Evolutionary conservation across 2,113 vertebrate species (phyloP), one percentile per base, ranked within the genome.

Genomic region (Melanocharis versteri): DNA sequence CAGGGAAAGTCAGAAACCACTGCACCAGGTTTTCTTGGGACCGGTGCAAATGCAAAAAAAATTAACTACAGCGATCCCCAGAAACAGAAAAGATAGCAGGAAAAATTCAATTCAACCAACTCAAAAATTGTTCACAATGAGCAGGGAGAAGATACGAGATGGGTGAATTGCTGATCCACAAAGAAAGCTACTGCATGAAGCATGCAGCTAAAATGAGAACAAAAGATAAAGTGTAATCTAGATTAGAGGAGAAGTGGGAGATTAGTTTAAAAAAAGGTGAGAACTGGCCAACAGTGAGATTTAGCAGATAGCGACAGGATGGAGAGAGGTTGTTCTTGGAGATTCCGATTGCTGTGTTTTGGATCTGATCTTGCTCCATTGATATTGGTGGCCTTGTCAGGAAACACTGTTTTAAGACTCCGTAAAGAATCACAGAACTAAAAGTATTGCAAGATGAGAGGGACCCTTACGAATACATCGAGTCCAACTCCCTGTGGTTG

Each of bases 391-490:
- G 21, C 50, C 44, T 78, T 20, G 4, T 31, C 33, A 45, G 39
- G 48, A 87, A 78, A 72, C 3, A 5, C 26, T 28, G 4, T 21
- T 86, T 62, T 58, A 80, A 19, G 19, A n/a, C 16, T 33, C 31
- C 27, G 7, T 47, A 14, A 15, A 72, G 50, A 80, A 56, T 42
- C 48, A 27, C 31, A 42, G 31, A 79, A 54, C 35, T 10, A n/a
- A 30, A 51, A 23, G 33, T 69, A 78, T 69, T 2, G 1, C 8
- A 16, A 53, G 33, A 18, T 16, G 13, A 78, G 26, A 42, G 24
- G 21, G 24, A 71, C 2, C 0, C 9, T 27, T 22, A 19, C 1
- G 13, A 57, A 27, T 35, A 35, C 6, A 26, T 48, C 0, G 1
- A 22, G 17, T 35, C 42, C 23, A 45, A 4, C 18, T 60, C 18